A percentile compares a stretch with the other conserved stretches of the same genome.
Evolutionary conservation across 2,888 invertebrate genomes (phyloP).

Genomic region (Saturnia pavonia): DNA sequence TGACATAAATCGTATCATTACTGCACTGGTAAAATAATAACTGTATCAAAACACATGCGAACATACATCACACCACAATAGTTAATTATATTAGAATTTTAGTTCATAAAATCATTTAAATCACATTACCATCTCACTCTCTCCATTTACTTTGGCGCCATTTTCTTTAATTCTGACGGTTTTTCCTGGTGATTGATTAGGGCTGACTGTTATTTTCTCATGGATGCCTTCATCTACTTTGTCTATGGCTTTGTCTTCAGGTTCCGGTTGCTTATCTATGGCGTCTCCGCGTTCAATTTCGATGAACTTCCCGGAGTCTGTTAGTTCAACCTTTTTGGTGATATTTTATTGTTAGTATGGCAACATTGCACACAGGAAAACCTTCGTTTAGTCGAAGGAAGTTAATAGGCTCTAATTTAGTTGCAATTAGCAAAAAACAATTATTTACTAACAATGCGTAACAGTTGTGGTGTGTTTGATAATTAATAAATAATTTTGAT

Average conservation of each 20-base stretch:
- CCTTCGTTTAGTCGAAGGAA: slow-evolving; percentile 1
- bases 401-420: slow-evolving; percentile 13
- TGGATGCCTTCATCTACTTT: slow-evolving; percentile 30
- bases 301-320: slow-evolving; percentile 78
- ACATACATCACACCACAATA: slow-evolving; percentile 23
- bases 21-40: not conserved
- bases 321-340: slow-evolving; percentile 76
- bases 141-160: slow-evolving; percentile 60
- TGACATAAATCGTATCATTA: not conserved
- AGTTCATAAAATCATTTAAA: slow-evolving; percentile 31
- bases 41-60: not conserved
- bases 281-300: slow-evolving; percentile 68
- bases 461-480: not conserved
- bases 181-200: slow-evolving; percentile 69
- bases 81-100: slow-evolving; percentile 40
- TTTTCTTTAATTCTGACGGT: slow-evolving; percentile 75
- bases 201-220: slow-evolving; percentile 47
- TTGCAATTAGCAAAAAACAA: slow-evolving; percentile 8
- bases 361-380: slow-evolving; percentile 49
- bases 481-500: not conserved
- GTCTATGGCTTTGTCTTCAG: slow-evolving; percentile 28
- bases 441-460: slow-evolving; percentile 6
- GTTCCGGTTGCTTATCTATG: slow-evolving; percentile 33
- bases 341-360: slow-evolving; percentile 64
- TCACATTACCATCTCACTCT: slow-evolving; percentile 59